phyloP scores from a whole-genome alignment of 2,113 vertebrate species.

The human region GRCh38 chr6:156798501-156799000 shows the following conservation, averaged over 20 bases:
- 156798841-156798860: not conserved
- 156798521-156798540: no score
- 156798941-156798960: not conserved
- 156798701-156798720: not conserved
- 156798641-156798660: not conserved
- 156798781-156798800: not conserved
- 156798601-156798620: not conserved
- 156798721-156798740: not conserved
- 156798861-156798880: not conserved
- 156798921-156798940: not conserved
- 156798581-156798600: not conserved
- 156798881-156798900: not conserved
- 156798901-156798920: not conserved
- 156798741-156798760: not conserved
- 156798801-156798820: not conserved
- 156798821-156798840: not conserved
- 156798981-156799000: not conserved
- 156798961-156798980: not conserved
- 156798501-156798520: not conserved
- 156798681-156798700: not conserved
- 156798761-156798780: not conserved
- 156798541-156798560: not conserved
- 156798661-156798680: not conserved
- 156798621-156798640: not conserved
- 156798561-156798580: not conserved